Evolutionary conservation across 2,113 vertebrate genomes (phyloP), one percentile per base, ranked within the genome.

Genomic region (Rhinichthys klamathensis): DNA sequence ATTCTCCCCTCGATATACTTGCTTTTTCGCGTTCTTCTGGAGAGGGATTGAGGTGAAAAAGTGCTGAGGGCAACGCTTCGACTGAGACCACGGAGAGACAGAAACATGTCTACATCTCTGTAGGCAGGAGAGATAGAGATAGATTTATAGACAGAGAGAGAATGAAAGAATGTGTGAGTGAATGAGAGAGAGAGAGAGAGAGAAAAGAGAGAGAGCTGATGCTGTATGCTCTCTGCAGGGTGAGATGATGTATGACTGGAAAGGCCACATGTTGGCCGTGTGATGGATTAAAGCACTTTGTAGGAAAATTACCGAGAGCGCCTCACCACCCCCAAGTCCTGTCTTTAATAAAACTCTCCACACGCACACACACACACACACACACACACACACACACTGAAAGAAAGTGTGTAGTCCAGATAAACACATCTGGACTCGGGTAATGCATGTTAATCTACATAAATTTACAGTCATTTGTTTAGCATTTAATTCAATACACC

Each of bases 261-360:
- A 96, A 96, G 96, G 96, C 96, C 96, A 96, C 96, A 93, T 97
- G 97, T 97, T 98, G 97, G 97, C 96, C 95, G 94, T 96, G 96
- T 98, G 97, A 99, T 98, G 97, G 97, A 99, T 98, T 98, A 98
- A 97, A 98, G 97, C 97, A 98, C 97, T 98, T 99, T 98, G 96
- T 97, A 97, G 94, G 96, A 97, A 98, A 98, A 98, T 98, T 98
- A 98, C 97, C 95, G 95, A 96, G 96, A 97, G 96, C 95, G 96
- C 96, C 96, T 97, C 96, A 94, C 96, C 96, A 97, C 96, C 95
- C 96, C 94, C 93, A 96, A 97, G 95, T 96, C 96, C 96, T 96
- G 96, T 96, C 96, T 97, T 97, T 98, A 97, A 99, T 98, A 99
- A 98, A 97, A 98, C 97, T 97, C 96, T 97, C 94, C 96, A 97